Percentiles rank a stretch among this genome's conserved stretches.
Conservation (phyloP, 92 coral and sea anemone genomes). For the Actinernus sp. region DNA sequence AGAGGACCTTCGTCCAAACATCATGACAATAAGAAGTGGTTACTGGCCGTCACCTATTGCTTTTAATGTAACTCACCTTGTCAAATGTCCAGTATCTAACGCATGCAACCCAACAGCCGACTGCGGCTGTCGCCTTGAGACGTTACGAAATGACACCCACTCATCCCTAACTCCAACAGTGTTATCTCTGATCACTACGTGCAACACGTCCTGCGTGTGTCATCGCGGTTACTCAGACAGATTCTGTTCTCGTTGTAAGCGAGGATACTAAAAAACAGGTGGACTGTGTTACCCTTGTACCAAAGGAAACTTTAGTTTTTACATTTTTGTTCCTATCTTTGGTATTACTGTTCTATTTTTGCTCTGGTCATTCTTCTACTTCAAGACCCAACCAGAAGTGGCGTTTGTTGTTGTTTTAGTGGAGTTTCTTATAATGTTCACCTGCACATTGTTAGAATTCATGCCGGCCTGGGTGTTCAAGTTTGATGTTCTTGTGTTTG, state of each 20-base stretch:
- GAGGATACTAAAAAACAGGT: conserved; percentile 51
- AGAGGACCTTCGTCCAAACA: conserved; percentile 29
- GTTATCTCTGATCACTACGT: conserved; percentile 33
- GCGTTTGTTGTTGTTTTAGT: conserved; percentile 40
- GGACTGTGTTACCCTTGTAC: conserved; percentile 53
- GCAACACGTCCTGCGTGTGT: conserved; percentile 48
- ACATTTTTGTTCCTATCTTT: conserved; percentile 40
- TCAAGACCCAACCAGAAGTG: conserved; percentile 14
- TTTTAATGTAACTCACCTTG: conserved; percentile 47
- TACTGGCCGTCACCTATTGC: conserved; percentile 67
- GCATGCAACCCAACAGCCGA: conserved; percentile 60
- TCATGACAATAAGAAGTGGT: conserved; percentile 37
- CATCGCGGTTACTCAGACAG: conserved; percentile 55
- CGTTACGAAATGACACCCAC: not conserved
- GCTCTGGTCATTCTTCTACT: conserved; percentile 42
- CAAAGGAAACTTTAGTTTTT: conserved; percentile 24
- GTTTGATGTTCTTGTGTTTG: conserved; percentile 49
- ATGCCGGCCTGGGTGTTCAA: conserved; percentile 71
- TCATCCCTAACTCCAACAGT: not conserved
- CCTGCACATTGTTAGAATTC: conserved; percentile 40
- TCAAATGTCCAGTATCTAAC: conserved; percentile 30
- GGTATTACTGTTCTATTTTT: conserved; percentile 26
- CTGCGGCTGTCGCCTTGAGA: conserved; percentile 31
- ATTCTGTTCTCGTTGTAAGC: conserved; percentile 62
- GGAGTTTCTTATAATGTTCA: conserved; percentile 42